Evolutionary conservation across 2,797 vertebrate species (phyloP).

Genomic region (Acanthiza pusilla): DNA sequence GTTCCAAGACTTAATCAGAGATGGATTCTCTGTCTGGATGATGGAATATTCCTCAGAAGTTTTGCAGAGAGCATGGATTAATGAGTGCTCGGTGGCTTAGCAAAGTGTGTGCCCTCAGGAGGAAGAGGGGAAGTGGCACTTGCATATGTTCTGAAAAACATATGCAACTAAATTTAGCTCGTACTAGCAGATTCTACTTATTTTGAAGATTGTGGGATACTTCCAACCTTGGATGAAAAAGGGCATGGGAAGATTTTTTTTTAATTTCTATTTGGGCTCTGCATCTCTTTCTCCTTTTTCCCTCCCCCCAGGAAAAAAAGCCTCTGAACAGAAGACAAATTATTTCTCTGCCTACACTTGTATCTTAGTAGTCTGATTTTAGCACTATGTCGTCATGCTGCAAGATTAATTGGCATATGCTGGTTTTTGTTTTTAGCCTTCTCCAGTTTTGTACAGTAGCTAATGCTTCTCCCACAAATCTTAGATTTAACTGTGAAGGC

Average conservation of each 20-base stretch:
- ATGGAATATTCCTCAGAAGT: neutral
- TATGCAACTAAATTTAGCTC: slow-evolving; percentile 59
- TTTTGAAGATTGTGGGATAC: slow-evolving; percentile 57
- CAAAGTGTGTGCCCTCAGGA: neutral
- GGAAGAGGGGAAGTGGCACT: neutral
- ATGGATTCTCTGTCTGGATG: accelerated
- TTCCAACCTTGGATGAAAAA: slow-evolving; percentile 63
- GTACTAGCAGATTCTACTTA: neutral
- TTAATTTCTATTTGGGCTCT: slow-evolving; percentile 6
- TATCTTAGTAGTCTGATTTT: slow-evolving; percentile 34
- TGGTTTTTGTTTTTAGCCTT: slow-evolving; percentile 23
- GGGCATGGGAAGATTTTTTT: slow-evolving; percentile 61
- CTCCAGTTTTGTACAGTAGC: neutral
- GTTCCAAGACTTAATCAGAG: neutral
- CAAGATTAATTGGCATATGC: slow-evolving; percentile 33
- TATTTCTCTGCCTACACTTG: slow-evolving; percentile 32
- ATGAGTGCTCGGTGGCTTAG: neutral
- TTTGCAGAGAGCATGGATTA: neutral
- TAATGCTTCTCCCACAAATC: neutral
- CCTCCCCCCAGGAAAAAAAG: neutral
- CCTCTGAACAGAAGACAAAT: slow-evolving; percentile 17
- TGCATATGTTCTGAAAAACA: slow-evolving; percentile 45
- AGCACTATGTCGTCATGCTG: neutral
- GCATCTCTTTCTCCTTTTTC: neutral
- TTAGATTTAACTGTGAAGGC: neutral